phyloP scores from a whole-genome alignment of 2,797 vertebrate species.

The Luscinia megarhynchos region DNA sequence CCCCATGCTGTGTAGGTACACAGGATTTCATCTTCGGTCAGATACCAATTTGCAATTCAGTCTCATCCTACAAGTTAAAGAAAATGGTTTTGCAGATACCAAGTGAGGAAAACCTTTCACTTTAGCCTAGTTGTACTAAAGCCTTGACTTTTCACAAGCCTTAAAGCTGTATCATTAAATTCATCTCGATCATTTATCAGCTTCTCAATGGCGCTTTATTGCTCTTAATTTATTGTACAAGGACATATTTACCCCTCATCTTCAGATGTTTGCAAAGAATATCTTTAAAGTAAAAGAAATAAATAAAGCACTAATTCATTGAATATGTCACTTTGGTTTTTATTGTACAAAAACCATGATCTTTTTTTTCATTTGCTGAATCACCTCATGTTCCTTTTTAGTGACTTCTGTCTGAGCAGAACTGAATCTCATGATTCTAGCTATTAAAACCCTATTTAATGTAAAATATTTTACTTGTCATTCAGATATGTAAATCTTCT shows the following conservation, averaged over 20 bases:
- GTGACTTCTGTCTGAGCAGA: constrained; percentile 76
- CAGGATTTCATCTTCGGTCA: background rate
- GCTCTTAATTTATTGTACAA: constrained; percentile 83
- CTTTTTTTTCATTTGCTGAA: constrained; percentile 72
- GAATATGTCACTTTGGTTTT: constrained; percentile 82
- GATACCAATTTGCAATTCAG: constrained; percentile 28
- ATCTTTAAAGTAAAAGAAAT: constrained; percentile 73
- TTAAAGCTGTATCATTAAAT: constrained; percentile 58
- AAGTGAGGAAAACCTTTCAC: constrained; percentile 19
- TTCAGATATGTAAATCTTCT: constrained; percentile 85
- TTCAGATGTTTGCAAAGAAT: constrained; percentile 75
- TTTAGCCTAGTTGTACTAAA: constrained; percentile 59
- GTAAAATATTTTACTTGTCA: constrained; percentile 84
- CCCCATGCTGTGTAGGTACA: background rate
- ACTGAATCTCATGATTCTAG: constrained; percentile 77
- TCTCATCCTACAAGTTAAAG: constrained; percentile 6
- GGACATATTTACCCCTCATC: constrained; percentile 71
- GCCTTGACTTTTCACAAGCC: constrained; percentile 59
- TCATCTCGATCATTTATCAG: constrained; percentile 51
- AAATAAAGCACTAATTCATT: constrained; percentile 81
- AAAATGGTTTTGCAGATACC: constrained; percentile 40
- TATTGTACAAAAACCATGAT: constrained; percentile 78
- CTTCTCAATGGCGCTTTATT: constrained; percentile 54
- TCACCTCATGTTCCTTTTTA: constrained; percentile 74
- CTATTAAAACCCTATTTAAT: constrained; percentile 85